phyloP scores from a whole-genome alignment of 1,140 invertebrate genomes.

The Drosophila cardini region DNA sequence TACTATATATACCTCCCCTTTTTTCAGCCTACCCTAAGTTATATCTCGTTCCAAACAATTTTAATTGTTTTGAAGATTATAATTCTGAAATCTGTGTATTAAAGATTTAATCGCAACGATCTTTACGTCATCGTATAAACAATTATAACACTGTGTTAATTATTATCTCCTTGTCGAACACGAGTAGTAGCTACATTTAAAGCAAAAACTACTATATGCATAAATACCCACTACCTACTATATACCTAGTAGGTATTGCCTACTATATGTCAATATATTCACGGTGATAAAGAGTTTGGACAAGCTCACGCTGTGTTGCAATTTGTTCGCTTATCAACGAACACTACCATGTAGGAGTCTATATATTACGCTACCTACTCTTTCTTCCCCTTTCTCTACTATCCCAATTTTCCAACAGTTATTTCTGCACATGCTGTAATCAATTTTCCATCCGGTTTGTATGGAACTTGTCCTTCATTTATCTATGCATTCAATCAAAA shows the following conservation, averaged over 20 bases:
- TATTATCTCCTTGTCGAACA: slow-evolving; percentile 7
- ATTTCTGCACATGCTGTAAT: slow-evolving; percentile 43
- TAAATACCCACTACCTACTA: too few relatives aligned
- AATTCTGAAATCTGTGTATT: background rate
- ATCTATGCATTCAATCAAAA: slow-evolving; percentile 68
- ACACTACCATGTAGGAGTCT: too few relatives aligned
- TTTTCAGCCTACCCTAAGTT: background rate
- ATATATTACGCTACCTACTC: too few relatives aligned
- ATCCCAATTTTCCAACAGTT: background rate
- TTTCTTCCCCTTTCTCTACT: too few relatives aligned
- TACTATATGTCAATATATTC: slow-evolving; percentile 15
- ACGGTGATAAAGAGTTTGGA: slow-evolving; percentile 30
- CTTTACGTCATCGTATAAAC: background rate
- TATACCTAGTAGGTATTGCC: too few relatives aligned
- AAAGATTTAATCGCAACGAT: background rate
- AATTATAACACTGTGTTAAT: background rate
- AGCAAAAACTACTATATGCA: background rate
- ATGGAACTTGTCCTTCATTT: slow-evolving; percentile 42
- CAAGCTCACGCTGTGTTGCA: slow-evolving; percentile 14
- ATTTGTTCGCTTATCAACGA: slow-evolving; percentile 45
- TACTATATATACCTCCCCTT: too few relatives aligned
- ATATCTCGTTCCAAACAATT: background rate
- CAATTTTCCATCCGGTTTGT: slow-evolving; percentile 39
- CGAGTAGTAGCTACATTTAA: slow-evolving; percentile 6
- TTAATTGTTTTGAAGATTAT: background rate